Conservation (phyloP, 2,113 vertebrate species). For the Festucalex cinctus region DNA sequence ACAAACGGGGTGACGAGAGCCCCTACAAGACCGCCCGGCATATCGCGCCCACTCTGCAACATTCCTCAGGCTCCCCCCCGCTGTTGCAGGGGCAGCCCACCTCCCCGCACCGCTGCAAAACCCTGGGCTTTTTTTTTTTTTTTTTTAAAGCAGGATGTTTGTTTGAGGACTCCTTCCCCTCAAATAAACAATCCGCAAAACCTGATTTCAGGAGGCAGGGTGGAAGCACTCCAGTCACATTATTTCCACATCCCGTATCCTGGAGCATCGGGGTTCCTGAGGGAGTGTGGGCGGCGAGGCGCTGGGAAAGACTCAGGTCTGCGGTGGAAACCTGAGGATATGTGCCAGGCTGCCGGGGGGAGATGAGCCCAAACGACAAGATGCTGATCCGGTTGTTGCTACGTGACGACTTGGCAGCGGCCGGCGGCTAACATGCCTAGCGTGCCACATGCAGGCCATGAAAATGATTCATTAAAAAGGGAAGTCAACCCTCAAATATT, state of each 20-base stretch:
- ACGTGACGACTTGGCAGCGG: slow-evolving; percentile 8
- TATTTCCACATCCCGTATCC: slow-evolving; percentile 77
- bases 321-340: slow-evolving; percentile 69
- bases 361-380: slow-evolving; percentile 43
- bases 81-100: slow-evolving; percentile 73
- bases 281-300: slow-evolving; percentile 54
- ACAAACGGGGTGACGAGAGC: slow-evolving; percentile 58
- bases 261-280: slow-evolving; percentile 56
- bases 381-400: slow-evolving; percentile 36
- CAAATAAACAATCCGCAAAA: slow-evolving; percentile 89
- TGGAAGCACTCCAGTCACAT: slow-evolving; percentile 75
- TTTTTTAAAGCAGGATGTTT: slow-evolving; percentile 89
- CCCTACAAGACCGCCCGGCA: slow-evolving; percentile 49
- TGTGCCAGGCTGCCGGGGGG: slow-evolving; percentile 59
- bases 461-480: too few relatives aligned
- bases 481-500: too few relatives aligned
- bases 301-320: slow-evolving; percentile 56
- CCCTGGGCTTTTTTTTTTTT: slow-evolving; percentile 56
- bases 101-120: slow-evolving; percentile 67
- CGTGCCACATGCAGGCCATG: background rate
- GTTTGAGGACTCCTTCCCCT: slow-evolving; percentile 83
- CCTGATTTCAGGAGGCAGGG: slow-evolving; percentile 80
- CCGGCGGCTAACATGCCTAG: background rate
- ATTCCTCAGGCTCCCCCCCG: slow-evolving; percentile 60
- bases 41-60: slow-evolving; percentile 71